Evolutionary conservation across 2,888 invertebrate species (phyloP), one percentile per base, ranked within the genome.

Genomic region (Heteromyza rotundicornis): DNA sequence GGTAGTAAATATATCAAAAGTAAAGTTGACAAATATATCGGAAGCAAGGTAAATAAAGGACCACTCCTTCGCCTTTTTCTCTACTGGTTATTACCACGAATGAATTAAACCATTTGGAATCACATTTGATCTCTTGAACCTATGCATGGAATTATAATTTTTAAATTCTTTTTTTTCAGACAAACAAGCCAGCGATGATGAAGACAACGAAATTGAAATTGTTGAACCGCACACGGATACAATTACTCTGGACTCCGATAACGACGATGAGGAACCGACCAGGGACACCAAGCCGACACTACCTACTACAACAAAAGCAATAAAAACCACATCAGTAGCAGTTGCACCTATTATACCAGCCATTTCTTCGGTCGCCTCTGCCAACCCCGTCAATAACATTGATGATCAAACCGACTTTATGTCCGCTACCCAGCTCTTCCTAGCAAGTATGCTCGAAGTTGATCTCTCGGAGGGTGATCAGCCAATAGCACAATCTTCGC

Each of bases 171-270:
- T n/a, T n/a, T 56, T 76, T 74, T 0, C 64, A 82, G 80, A 82
- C 19, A 82, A 83, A 72, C 80, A 82, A 73, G 81, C 80, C 27
- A 82, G 78, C 62, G 82, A 82, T 55, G 80, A 77, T 57, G 83
- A 82, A 58, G 83, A 82, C 57, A 84, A 83, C 57, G 83, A 84
- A 67, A 79, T 83, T 12, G 78, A 81, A 66, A 83, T 84, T 67
- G 82, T 84, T 24, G 84, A 84, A 63, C 81, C 82, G 1, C 77
- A 82, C 69, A 82, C 82, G 0, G 82, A 82, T 60, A 77, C 80
- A 1, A 83, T 83, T 32, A 81, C 77, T 32, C 72, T 83, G 14
- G 82, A 82, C 66, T 83, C 83, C 0, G 84, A 83, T 58, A 78
- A 80, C 60, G 83, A 82, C 19, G 82, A 82, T 8, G 76, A 78